Evolutionary conservation across 2,113 vertebrate species (phyloP).

Genomic region (Anseranas semipalmata): DNA sequence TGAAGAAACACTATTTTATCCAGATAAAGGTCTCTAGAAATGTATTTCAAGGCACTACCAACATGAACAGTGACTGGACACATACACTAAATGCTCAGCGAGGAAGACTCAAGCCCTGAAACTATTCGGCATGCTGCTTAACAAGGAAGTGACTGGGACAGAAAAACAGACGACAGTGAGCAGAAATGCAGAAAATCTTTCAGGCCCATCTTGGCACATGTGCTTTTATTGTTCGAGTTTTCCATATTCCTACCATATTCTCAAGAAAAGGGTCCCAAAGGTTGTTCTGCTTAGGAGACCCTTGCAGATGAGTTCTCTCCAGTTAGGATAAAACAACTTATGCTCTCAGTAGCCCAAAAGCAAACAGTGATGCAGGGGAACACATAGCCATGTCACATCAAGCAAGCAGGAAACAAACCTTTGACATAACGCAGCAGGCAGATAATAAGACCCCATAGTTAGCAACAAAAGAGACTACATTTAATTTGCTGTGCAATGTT

Average conservation of each 20-base stretch:
- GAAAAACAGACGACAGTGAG: not conserved
- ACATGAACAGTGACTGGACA: not conserved
- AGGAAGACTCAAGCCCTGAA: not conserved
- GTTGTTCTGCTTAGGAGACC: not conserved
- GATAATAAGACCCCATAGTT: conserved; percentile 76
- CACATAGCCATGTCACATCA: conserved; percentile 72
- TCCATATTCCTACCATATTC: not conserved
- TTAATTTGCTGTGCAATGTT: conserved; percentile 80
- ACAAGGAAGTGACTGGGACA: not conserved
- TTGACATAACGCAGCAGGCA: conserved; percentile 69
- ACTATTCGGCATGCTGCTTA: not conserved
- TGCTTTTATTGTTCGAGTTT: not conserved
- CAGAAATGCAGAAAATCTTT: not conserved
- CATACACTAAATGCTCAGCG: not conserved
- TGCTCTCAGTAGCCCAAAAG: conserved; percentile 74
- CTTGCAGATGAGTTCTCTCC: conserved; percentile 32
- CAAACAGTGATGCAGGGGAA: conserved; percentile 81
- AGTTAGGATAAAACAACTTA: conserved; percentile 75
- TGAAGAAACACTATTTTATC: not conserved
- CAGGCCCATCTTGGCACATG: accelerated
- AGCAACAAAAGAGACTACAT: conserved; percentile 78
- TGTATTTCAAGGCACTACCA: not conserved
- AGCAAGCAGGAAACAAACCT: conserved; percentile 77
- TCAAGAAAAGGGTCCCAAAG: not conserved
- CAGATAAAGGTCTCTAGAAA: not conserved